Evolutionary conservation across 2,888 invertebrate genomes (phyloP).

Genomic region (Eremobia ochroleuca): DNA sequence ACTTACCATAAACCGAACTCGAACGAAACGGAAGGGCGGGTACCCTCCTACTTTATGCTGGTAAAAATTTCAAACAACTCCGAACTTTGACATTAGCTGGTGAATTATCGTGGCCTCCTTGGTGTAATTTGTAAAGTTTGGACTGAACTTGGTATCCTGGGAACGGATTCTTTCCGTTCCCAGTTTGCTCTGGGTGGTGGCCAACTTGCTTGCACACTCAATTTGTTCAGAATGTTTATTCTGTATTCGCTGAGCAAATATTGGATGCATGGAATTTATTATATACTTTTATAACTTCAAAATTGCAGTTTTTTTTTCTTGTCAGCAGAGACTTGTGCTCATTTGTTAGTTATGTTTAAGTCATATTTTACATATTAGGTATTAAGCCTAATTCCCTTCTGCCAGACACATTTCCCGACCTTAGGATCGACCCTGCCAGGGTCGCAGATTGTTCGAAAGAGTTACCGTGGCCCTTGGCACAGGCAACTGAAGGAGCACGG

Average conservation of each 20-base stretch:
- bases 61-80: conserved; percentile 87
- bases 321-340: background rate
- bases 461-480: too few species aligned
- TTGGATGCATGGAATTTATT: conserved; percentile 31
- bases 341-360: background rate
- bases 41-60: conserved; percentile 77
- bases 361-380: background rate
- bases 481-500: too few species aligned
- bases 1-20: conserved; percentile 71
- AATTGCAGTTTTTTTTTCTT: background rate
- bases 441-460: too few species aligned
- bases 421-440: background rate
- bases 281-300: background rate
- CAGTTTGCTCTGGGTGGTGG: conserved; percentile 76
- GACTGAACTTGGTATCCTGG: conserved; percentile 79
- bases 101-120: conserved; percentile 89
- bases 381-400: too few species aligned
- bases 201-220: conserved; percentile 72
- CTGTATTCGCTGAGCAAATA: conserved; percentile 50
- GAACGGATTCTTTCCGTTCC: conserved; percentile 77
- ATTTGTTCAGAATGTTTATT: conserved; percentile 74
- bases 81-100: conserved; percentile 88
- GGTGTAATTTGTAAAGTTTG: conserved; percentile 89
- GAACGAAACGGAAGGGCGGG: conserved; percentile 77
- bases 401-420: background rate